Conservation (phyloP, 1,140 invertebrate genomes). For the Phymastichus coffea region DNA sequence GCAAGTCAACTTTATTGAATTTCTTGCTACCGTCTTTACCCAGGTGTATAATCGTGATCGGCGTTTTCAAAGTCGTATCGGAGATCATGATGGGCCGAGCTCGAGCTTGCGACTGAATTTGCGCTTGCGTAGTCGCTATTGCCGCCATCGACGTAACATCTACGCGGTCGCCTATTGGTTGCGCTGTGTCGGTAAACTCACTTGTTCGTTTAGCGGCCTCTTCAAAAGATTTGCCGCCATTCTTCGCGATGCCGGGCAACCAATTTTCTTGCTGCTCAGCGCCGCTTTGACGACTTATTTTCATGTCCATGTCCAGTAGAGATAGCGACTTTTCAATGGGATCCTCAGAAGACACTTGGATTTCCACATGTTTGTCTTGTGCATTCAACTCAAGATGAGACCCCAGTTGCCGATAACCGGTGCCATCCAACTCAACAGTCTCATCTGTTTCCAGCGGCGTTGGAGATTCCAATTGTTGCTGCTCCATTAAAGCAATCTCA, state of each 20-base stretch:
- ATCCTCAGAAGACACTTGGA: too few relatives aligned
- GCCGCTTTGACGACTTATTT: too few relatives aligned
- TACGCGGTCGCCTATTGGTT: not conserved
- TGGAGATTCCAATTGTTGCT: constrained; percentile 8
- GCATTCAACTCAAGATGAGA: not conserved
- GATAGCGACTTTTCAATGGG: constrained; percentile 23
- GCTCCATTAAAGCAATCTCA: too few relatives aligned
- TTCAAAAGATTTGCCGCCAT: not conserved
- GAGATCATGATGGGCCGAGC: constrained; percentile 15
- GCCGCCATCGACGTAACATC: not conserved
- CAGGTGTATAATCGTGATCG: constrained; percentile 20
- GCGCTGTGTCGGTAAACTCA: not conserved
- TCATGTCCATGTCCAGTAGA: too few relatives aligned
- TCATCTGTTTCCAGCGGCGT: constrained; percentile 11
- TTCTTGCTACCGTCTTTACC: constrained; percentile 11
- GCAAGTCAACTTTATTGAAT: constrained; percentile 3
- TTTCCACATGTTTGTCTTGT: too few relatives aligned
- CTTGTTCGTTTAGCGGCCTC: not conserved
- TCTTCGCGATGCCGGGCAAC: too few relatives aligned
- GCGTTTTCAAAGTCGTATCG: constrained; percentile 20
- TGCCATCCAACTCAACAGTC: constrained; percentile 8
- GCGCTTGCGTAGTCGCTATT: not conserved
- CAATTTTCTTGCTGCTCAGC: too few relatives aligned
- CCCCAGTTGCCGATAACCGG: too few relatives aligned
- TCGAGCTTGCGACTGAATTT: not conserved